phyloP scores from a whole-genome alignment of 1,140 invertebrate species.

The Chlorops oryzae region DNA sequence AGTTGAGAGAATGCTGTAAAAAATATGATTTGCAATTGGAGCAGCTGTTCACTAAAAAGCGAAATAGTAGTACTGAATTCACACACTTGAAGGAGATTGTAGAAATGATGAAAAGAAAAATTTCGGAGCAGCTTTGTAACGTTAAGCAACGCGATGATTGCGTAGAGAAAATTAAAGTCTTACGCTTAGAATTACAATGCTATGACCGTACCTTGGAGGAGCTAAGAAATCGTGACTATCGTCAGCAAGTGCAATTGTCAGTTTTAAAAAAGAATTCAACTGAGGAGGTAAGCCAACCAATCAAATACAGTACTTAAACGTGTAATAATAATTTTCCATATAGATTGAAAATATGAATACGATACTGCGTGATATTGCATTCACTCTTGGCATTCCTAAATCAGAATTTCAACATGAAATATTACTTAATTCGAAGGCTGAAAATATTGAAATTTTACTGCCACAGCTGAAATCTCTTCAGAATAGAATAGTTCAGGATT shows the following conservation, averaged over 20 bases:
- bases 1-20: slow-evolving; percentile 16
- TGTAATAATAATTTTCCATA: not conserved
- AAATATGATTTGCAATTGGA: not conserved
- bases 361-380: slow-evolving; percentile 18
- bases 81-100: not conserved
- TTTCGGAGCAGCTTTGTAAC: slow-evolving; percentile 6
- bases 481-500: not conserved
- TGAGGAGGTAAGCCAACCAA: slow-evolving; percentile 13
- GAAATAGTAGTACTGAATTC: slow-evolving; percentile 15
- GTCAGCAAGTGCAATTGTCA: slow-evolving; percentile 33
- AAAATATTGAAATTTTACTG: slow-evolving; percentile 12
- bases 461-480: slow-evolving; percentile 6
- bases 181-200: too few relatives aligned
- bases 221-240: slow-evolving; percentile 16
- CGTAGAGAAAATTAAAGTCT: slow-evolving; percentile 11
- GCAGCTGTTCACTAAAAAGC: slow-evolving; percentile 4
- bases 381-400: too few relatives aligned
- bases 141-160: slow-evolving; percentile 5
- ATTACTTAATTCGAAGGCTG: slow-evolving; percentile 18
- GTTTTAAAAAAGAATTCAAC: slow-evolving; percentile 30
- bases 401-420: slow-evolving; percentile 18
- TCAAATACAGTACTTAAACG: not conserved
- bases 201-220: slow-evolving; percentile 22
- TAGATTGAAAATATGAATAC: slow-evolving; percentile 26
- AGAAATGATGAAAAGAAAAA: not conserved